Conservation (phyloP, 2,888 invertebrate genomes). For the Cryptosula pallasiana region DNA sequence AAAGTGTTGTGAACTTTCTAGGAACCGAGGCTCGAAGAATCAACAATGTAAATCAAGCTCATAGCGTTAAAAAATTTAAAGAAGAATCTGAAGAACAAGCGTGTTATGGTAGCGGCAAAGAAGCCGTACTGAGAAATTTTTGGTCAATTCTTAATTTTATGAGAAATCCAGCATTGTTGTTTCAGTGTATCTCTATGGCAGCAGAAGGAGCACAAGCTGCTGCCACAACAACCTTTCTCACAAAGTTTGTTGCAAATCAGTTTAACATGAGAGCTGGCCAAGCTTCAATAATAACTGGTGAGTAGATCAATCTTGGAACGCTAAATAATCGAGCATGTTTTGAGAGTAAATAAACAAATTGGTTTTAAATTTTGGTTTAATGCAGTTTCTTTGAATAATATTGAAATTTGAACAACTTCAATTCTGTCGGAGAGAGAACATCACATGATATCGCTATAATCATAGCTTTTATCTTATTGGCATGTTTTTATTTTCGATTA, state of each 20-base stretch:
- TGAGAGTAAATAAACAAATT: no score
- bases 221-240: neutral
- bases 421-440: no score
- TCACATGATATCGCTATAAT: no score
- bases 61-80: neutral
- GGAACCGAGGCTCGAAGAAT: neutral
- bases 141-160: constrained; percentile 29
- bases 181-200: neutral
- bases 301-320: no score
- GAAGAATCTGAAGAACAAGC: constrained; percentile 23
- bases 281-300: neutral
- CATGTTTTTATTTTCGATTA: no score
- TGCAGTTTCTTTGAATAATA: no score
- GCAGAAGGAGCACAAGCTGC: neutral
- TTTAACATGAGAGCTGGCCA: neutral
- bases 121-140: constrained; percentile 34
- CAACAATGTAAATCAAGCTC: constrained; percentile 5
- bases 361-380: no score
- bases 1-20: no score
- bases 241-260: neutral
- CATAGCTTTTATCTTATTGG: no score
- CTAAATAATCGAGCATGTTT: no score
- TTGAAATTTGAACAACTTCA: no score
- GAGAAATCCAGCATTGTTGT: neutral
- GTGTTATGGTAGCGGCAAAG: constrained; percentile 36